Evolutionary conservation across 2,113 vertebrate species (phyloP).

Genomic region (Sphyrna mokarran): DNA sequence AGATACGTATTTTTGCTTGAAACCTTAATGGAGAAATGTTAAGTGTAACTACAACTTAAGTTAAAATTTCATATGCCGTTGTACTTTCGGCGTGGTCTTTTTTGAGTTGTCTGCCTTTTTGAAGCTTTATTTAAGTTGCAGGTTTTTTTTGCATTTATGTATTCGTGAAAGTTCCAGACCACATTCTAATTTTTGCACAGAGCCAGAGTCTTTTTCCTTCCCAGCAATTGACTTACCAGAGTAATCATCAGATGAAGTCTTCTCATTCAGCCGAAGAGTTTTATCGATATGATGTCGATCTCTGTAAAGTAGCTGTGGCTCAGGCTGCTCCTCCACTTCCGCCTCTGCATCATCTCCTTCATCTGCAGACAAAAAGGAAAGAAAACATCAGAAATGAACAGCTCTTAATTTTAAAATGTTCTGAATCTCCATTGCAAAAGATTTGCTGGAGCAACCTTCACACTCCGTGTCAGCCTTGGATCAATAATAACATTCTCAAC

Average conservation of each 20-base stretch:
- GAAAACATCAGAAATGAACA: not conserved
- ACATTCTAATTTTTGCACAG: not conserved
- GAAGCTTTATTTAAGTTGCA: not conserved
- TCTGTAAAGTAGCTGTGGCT: slow-evolving; percentile 50
- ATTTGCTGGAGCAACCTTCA: not conserved
- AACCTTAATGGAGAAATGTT: not conserved
- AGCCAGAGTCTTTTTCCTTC: not conserved
- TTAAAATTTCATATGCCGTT: not conserved
- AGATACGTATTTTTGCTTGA: not conserved
- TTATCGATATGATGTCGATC: slow-evolving; percentile 88
- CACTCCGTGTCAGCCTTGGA: not conserved
- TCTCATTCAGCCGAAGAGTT: slow-evolving; percentile 79
- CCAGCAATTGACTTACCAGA: slow-evolving; percentile 61
- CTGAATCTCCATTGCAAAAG: not conserved
- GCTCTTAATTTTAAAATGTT: not conserved
- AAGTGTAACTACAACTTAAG: not conserved
- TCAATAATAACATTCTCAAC: not conserved
- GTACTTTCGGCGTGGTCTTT: not conserved
- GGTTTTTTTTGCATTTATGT: not conserved
- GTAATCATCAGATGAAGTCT: slow-evolving; percentile 78
- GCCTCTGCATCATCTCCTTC: slow-evolving; percentile 58
- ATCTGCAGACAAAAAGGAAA: slow-evolving; percentile 55
- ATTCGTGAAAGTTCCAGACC: not conserved
- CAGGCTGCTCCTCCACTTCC: slow-evolving; percentile 48
- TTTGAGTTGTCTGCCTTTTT: not conserved